phyloP scores from a whole-genome alignment of 2,113 vertebrate genomes.

The Pontoporia blainvillei region DNA sequence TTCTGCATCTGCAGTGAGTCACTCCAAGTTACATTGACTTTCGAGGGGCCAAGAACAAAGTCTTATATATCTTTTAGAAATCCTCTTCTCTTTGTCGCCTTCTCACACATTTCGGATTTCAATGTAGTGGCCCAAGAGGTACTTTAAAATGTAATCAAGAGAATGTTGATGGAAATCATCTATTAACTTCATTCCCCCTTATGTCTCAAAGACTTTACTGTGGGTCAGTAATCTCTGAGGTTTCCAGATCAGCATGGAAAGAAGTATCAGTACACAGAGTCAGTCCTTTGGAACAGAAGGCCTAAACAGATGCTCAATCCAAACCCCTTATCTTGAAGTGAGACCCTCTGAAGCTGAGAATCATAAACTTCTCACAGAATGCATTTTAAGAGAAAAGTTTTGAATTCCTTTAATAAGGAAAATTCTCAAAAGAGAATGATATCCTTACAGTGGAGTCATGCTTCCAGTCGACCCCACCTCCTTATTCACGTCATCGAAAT shows the following conservation, averaged over 20 bases:
- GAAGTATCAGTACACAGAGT: neutral
- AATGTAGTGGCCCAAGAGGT: neutral
- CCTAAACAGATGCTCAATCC: neutral
- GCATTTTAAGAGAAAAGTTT: neutral
- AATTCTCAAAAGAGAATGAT: neutral
- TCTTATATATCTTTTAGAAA: neutral
- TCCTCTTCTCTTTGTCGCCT: neutral
- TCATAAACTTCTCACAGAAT: neutral
- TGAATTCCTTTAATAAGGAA: neutral
- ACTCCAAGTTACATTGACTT: neutral
- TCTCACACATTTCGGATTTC: neutral
- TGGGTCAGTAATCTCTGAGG: neutral
- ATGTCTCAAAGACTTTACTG: neutral
- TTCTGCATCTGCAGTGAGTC: neutral
- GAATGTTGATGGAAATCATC: neutral
- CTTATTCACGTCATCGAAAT: neutral
- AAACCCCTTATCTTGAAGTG: neutral
- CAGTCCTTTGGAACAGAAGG: neutral
- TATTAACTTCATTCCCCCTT: neutral
- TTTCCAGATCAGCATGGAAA: neutral
- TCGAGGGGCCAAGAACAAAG: neutral
- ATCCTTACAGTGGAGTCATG: neutral
- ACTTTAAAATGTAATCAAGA: slow-evolving; percentile 22
- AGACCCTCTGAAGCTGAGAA: neutral
- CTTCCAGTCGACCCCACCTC: neutral